Evolutionary conservation across 2,888 invertebrate genomes (phyloP), one percentile per base, ranked within the genome.

Genomic region (Drosophila lutescens): DNA sequence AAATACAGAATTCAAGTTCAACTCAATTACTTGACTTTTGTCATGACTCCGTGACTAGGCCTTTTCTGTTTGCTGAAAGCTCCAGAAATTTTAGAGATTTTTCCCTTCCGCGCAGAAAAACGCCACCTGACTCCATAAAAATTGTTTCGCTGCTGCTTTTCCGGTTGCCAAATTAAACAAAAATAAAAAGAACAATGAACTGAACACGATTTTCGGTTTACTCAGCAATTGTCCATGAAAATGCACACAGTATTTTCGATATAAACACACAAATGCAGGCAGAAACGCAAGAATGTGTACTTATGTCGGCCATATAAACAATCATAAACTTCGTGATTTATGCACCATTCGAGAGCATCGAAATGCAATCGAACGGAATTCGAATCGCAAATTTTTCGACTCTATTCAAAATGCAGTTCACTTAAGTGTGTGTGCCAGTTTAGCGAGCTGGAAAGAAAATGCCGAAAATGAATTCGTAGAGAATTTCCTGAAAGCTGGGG

Each of bases 311-410:
- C 43, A 50, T 50, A 69, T 70, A 70, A 70, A 70, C 70, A 62
- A 49, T 63, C 47, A 71, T 71, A 71, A 71, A 71, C 57, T 71
- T 65, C 53, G 56, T 41, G 65, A 47, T 71, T 71, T 71, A 71
- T 47, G 32, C 46, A 53, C 71, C 40, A 38, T 44, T 38, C 40
- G 34, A 40, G 44, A 41, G 60, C 60, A 67, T 54, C 43, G 54
- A 61, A 53, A 71, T 63, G 72, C 71, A 71, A 38, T 63, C 57
- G 47, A 49, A 46, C 34, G 56, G 47, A 71, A 71, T 71, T 49
- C 13, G 43, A 51, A 56, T 38, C 23, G 44, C 17, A 47, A 46
- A 26, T 49, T 49, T 34, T 58, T 60, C 2, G 23, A 62, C 36
- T 56, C 46, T 51, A 44, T 30, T 54, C 41, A 36, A 26, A 71